Percentiles rank a stretch among this genome's conserved stretches.
Conservation (phyloP, 2,113 vertebrate species). For the Xiphophorus hellerii region DNA sequence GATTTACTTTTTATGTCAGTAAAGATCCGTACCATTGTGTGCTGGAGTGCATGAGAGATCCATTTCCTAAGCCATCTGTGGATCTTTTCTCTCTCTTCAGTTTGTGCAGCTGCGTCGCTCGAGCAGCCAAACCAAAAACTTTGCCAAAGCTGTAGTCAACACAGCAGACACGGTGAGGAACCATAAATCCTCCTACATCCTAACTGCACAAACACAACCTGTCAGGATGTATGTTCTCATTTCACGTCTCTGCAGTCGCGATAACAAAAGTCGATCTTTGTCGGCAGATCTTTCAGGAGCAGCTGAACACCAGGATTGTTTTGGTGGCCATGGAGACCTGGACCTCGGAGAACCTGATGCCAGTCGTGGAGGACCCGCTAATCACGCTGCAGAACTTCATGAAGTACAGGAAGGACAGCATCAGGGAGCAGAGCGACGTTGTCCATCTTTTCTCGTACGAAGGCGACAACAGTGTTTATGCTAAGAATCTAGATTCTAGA, state of each 20-base stretch:
- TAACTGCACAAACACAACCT: slow-evolving; percentile 16
- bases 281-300: slow-evolving; percentile 92
- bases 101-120: slow-evolving; percentile 89
- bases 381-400: slow-evolving; percentile 88
- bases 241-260: slow-evolving; percentile 1
- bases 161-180: slow-evolving; percentile 90
- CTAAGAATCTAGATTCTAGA: neutral
- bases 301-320: slow-evolving; percentile 95
- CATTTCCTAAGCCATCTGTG: slow-evolving; percentile 41
- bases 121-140: slow-evolving; percentile 91
- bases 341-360: slow-evolving; percentile 88
- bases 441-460: slow-evolving; percentile 94
- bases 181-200: slow-evolving; percentile 20
- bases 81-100: slow-evolving; percentile 70
- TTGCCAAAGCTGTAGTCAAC: slow-evolving; percentile 96
- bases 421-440: slow-evolving; percentile 86
- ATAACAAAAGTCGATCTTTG: slow-evolving; percentile 23
- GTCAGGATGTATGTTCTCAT: slow-evolving; percentile 10
- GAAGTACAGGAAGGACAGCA: slow-evolving; percentile 87
- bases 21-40: neutral
- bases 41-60: slow-evolving; percentile 4
- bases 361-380: slow-evolving; percentile 85
- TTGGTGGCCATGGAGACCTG: slow-evolving; percentile 97
- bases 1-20: neutral
- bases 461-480: too few species aligned